Conservation (phyloP, 2,888 invertebrate species). For the Ormyrus labotus region DNA sequence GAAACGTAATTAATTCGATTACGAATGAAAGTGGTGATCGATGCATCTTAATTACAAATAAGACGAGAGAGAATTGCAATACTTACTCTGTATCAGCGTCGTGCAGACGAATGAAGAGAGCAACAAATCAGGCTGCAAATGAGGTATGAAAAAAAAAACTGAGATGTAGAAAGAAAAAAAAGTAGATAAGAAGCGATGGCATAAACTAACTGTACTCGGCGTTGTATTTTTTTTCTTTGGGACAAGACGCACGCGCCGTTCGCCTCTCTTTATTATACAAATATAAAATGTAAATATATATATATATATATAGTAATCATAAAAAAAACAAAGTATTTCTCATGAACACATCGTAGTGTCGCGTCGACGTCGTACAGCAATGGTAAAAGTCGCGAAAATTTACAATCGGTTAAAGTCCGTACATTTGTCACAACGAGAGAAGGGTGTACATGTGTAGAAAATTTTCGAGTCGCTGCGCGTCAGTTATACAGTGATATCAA, state of each 20-base stretch:
- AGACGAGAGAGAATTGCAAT: neutral
- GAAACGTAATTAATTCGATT: neutral
- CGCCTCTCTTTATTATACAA: constrained; percentile 67
- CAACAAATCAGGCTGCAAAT: constrained; percentile 10
- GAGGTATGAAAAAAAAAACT: constrained; percentile 13
- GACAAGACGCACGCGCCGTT: constrained; percentile 65
- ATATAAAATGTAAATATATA: constrained; percentile 58
- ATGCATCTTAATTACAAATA: neutral
- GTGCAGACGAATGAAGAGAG: neutral
- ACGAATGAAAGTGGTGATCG: too few relatives aligned
- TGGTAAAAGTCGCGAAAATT: constrained; percentile 1
- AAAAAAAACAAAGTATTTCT: constrained; percentile 57
- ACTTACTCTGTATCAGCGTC: neutral
- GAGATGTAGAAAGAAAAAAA: constrained; percentile 1
- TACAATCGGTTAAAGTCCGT: neutral
- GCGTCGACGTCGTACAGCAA: constrained; percentile 19
- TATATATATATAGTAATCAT: constrained; percentile 60
- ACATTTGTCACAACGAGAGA: neutral
- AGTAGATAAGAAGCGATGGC: constrained; percentile 37
- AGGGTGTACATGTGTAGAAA: too few relatives aligned
- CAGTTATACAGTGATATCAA: constrained; percentile 54
- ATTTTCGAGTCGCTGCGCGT: too few relatives aligned
- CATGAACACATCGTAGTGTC: constrained; percentile 42
- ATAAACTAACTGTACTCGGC: constrained; percentile 51
- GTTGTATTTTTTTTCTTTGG: constrained; percentile 62